Evolutionary conservation across 2,797 vertebrate genomes (phyloP).

Genomic region (Uromys caudimaculatus): DNA sequence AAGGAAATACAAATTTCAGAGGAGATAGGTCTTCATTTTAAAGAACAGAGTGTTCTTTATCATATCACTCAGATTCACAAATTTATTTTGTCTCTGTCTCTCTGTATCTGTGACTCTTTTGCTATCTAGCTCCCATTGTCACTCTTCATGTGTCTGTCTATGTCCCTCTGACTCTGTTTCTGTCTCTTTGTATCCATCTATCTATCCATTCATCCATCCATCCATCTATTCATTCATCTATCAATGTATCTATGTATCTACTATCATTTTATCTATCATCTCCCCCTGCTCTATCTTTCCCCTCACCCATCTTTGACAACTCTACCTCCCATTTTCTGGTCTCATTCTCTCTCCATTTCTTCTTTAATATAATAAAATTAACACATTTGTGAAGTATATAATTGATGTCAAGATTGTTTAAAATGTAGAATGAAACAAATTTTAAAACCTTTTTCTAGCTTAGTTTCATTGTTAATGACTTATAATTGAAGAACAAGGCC

Average conservation of each 20-base stretch:
- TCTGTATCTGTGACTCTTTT: too few species aligned
- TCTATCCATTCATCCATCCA: background rate
- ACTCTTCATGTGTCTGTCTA: background rate
- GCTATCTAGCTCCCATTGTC: background rate
- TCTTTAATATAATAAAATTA: background rate
- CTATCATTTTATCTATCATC: background rate
- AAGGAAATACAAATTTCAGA: background rate
- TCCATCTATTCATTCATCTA: too few species aligned
- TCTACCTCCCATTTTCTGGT: rapidly evolving
- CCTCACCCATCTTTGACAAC: rapidly evolving
- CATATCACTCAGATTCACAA: background rate
- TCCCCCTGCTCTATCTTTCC: background rate
- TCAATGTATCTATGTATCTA: too few species aligned
- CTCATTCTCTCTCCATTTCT: background rate
- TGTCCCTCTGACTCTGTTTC: too few species aligned
- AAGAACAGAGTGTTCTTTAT: background rate
- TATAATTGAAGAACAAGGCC: background rate
- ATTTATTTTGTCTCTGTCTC: background rate
- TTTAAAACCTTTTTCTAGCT: background rate
- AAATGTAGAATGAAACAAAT: background rate
- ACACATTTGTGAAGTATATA: background rate
- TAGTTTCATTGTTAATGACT: too few species aligned
- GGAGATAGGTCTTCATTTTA: background rate
- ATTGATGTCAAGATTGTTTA: background rate
- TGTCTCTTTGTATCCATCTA: background rate